Evolutionary conservation across 2,797 vertebrate species (phyloP).

Genomic region (Clarias pachynema): DNA sequence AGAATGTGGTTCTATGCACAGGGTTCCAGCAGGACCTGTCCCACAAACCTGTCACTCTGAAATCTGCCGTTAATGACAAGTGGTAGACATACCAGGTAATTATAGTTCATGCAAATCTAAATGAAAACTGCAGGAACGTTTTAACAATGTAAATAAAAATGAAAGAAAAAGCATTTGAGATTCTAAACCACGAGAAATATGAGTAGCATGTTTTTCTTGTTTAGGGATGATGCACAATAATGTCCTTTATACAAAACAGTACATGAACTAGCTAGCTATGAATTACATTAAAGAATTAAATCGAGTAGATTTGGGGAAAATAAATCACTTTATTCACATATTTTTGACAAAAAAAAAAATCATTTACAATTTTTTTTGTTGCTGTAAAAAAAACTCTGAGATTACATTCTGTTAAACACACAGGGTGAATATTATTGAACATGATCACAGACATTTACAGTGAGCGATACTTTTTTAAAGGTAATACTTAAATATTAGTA

Average conservation of each 20-base stretch:
- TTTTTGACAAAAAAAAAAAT: not conserved
- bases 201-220: not conserved
- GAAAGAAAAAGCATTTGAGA: not conserved
- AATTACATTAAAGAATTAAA: not conserved
- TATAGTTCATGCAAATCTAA: not conserved
- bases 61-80: not conserved
- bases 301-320: not conserved
- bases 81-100: not conserved
- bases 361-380: not conserved
- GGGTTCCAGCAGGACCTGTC: slow-evolving; percentile 20
- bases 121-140: not conserved
- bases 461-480: not conserved
- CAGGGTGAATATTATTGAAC: not conserved
- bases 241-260: no score
- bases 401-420: not conserved
- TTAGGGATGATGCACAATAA: not conserved
- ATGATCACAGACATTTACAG: not conserved
- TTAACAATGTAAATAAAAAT: not conserved
- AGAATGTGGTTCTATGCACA: not conserved
- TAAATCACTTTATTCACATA: not conserved
- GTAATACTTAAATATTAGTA: slow-evolving; percentile 36
- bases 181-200: no score
- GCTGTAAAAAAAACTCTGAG: not conserved
- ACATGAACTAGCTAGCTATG: not conserved
- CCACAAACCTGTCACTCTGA: not conserved